A percentile compares a stretch with the other conserved stretches of the same genome.
Conservation (phyloP, 2,888 invertebrate genomes). For the Ophion obscuratus region DNA sequence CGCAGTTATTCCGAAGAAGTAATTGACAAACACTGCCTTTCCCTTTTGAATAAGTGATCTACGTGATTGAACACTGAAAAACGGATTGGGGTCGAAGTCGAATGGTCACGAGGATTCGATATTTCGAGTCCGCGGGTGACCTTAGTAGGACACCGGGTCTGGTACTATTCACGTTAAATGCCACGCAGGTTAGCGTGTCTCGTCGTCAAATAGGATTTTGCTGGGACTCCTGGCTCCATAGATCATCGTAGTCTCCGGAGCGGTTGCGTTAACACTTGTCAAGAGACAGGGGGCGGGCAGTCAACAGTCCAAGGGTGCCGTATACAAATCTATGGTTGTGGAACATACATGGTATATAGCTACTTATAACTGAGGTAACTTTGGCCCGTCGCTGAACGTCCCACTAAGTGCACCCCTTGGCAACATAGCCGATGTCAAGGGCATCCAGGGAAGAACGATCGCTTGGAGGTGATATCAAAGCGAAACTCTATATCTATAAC, state of each 20-base stretch:
- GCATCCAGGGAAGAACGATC: constrained; percentile 61
- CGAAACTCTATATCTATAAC: constrained; percentile 30
- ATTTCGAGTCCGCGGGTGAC: neutral
- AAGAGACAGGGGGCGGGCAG: constrained; percentile 15
- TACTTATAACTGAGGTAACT: constrained; percentile 52
- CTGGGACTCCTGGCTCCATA: constrained; percentile 31
- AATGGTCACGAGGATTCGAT: neutral
- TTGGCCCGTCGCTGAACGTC: constrained; percentile 53
- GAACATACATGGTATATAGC: constrained; percentile 4
- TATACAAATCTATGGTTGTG: neutral
- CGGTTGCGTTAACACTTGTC: constrained; percentile 67
- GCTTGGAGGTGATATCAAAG: constrained; percentile 64
- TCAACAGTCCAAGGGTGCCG: constrained; percentile 45
- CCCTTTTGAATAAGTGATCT: neutral
- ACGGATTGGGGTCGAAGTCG: neutral
- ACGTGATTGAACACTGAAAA: neutral
- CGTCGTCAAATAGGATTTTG: constrained; percentile 24
- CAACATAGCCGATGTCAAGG: constrained; percentile 28
- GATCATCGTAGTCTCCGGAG: constrained; percentile 55
- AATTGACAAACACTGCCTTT: neutral
- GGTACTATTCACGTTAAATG: neutral
- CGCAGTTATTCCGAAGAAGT: neutral
- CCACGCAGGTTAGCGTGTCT: constrained; percentile 46
- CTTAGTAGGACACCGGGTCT: neutral
- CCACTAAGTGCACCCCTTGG: constrained; percentile 44